Evolutionary conservation across 2,888 invertebrate species (phyloP).

Genomic region (Drosophila ochracea): DNA sequence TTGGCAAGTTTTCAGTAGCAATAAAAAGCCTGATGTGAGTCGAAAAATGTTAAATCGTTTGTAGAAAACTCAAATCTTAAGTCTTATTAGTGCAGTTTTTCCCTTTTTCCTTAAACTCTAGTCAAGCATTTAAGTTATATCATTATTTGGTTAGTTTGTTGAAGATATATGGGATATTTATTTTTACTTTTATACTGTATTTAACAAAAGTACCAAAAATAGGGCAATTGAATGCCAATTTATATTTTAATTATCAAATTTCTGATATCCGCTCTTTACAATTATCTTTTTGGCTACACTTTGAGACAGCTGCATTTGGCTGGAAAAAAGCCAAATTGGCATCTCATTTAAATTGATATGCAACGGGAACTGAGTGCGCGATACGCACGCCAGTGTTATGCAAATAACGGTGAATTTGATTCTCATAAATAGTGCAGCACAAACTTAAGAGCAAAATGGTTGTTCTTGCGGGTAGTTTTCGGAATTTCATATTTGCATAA

Average conservation of each 20-base stretch:
- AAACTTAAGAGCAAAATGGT: neutral
- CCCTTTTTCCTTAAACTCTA: neutral
- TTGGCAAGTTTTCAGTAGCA: neutral
- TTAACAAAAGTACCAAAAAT: neutral
- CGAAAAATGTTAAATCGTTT: neutral
- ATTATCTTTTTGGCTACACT: neutral
- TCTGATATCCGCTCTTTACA: neutral
- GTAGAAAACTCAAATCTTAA: neutral
- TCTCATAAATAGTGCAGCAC: neutral
- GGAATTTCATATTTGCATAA: neutral
- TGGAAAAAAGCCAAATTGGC: neutral
- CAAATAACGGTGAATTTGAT: neutral
- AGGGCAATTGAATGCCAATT: neutral
- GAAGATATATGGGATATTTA: neutral
- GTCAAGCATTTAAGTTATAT: neutral
- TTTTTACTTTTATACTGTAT: neutral
- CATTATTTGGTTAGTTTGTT: neutral
- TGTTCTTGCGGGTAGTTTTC: neutral
- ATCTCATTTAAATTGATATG: neutral
- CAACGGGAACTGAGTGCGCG: neutral
- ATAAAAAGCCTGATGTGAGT: neutral
- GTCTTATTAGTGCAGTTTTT: neutral
- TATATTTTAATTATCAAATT: neutral
- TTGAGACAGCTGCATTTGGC: neutral
- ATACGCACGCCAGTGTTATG: neutral